phyloP scores from a whole-genome alignment of 1,140 invertebrate genomes.

The Venturia canescens region DNA sequence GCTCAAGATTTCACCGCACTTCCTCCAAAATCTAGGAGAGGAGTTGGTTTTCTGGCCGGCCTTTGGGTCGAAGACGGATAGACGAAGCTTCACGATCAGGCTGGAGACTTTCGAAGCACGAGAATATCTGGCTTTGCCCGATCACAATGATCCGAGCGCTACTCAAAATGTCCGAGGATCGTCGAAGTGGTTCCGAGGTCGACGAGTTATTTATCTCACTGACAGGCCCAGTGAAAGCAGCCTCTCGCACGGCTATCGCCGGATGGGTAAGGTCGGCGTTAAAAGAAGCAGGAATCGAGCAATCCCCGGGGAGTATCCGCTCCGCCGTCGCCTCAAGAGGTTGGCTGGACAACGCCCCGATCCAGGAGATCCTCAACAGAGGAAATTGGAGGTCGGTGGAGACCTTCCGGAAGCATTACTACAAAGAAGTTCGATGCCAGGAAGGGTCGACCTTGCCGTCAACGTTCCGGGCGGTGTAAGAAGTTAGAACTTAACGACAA shows the following conservation, averaged over 20 bases:
- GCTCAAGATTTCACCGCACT: slow-evolving; percentile 48
- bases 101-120: slow-evolving; percentile 32
- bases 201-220: too few species aligned
- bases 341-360: slow-evolving; percentile 52
- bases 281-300: slow-evolving; percentile 40
- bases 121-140: slow-evolving; percentile 43
- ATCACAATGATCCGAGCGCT: too few species aligned
- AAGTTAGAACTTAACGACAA: too few species aligned
- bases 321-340: slow-evolving; percentile 60
- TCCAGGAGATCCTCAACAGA: slow-evolving; percentile 55
- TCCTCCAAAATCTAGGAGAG: slow-evolving; percentile 46
- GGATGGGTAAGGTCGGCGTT: not conserved
- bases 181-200: too few species aligned
- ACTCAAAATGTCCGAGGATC: too few species aligned
- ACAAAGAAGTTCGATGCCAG: slow-evolving; percentile 7
- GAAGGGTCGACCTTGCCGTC: not conserved
- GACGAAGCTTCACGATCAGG: slow-evolving; percentile 49
- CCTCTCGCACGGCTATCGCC: slow-evolving; percentile 55
- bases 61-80: slow-evolving; percentile 67
- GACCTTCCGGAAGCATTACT: slow-evolving; percentile 48
- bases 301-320: slow-evolving; percentile 58
- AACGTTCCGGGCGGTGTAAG: not conserved
- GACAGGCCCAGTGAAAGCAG: slow-evolving; percentile 40
- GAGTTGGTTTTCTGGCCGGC: slow-evolving; percentile 59
- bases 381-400: slow-evolving; percentile 47